Percentiles rank a stretch among this genome's conserved stretches.
Evolutionary conservation across 2,113 vertebrate species (phyloP).

Genomic region (Ciconia stormi): DNA sequence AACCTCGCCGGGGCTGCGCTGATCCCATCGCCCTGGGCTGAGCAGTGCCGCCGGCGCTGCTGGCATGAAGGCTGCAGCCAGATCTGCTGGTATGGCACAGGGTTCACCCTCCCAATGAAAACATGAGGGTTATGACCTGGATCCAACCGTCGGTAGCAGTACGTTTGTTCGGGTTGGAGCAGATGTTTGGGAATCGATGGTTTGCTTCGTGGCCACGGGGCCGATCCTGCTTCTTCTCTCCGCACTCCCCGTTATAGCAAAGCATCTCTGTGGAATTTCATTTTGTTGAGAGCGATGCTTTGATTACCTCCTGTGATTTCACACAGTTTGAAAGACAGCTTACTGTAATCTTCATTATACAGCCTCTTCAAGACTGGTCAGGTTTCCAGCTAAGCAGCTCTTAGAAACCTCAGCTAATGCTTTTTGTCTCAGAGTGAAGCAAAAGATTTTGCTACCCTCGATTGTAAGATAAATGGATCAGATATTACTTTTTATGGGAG

Average conservation of each 20-base stretch:
- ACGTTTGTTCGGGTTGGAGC: neutral
- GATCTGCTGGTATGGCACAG: neutral
- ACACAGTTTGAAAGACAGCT: neutral
- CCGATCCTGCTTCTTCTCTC: neutral
- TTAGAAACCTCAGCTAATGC: neutral
- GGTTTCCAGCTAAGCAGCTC: constrained; percentile 37
- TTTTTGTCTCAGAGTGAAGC: neutral
- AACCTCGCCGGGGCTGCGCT: neutral
- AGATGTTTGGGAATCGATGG: neutral
- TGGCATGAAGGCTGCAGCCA: neutral
- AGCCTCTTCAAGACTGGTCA: constrained; percentile 18
- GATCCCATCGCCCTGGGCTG: neutral
- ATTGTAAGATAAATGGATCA: constrained; percentile 9
- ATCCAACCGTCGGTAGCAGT: neutral
- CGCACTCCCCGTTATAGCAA: fast-evolving
- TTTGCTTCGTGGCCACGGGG: fast-evolving
- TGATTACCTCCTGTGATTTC: neutral
- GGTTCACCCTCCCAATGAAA: neutral
- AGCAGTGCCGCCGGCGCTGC: neutral
- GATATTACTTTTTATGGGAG: neutral
- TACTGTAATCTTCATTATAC: neutral
- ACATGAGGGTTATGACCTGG: fast-evolving
- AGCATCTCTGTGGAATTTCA: neutral
- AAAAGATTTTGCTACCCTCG: neutral
- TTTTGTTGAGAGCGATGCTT: neutral